A percentile compares a stretch with the other conserved stretches of the same genome.
Conservation (phyloP, 92 coral and sea anemone species). For the Epizoanthus fatuus region DNA sequence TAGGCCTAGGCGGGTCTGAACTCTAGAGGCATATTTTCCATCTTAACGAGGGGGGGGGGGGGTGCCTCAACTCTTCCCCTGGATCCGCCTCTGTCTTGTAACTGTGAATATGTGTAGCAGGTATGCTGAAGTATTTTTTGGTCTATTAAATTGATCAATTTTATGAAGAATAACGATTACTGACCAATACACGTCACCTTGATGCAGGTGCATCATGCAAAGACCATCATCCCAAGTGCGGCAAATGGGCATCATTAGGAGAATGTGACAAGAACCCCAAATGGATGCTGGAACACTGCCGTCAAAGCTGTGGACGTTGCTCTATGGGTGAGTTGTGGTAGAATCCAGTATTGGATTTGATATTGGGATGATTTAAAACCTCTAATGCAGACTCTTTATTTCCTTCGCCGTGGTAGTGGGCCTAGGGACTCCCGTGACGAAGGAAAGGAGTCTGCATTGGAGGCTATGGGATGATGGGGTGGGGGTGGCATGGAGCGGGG, state of each 20-base stretch:
- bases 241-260: constrained; percentile 36
- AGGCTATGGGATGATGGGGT: neutral
- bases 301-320: constrained; percentile 34
- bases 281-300: constrained; percentile 43
- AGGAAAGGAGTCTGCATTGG: neutral
- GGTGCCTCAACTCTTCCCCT: no score
- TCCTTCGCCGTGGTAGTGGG: no score
- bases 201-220: constrained; percentile 29
- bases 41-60: no score
- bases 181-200: neutral
- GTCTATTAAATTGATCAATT: no score
- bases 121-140: no score
- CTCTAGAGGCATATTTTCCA: no score
- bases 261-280: constrained; percentile 42
- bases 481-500: no score
- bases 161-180: neutral
- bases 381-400: neutral
- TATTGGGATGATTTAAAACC: neutral
- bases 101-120: no score
- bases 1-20: no score
- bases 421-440: no score
- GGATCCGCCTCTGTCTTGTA: no score
- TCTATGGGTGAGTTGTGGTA: constrained; percentile 14
- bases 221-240: constrained; percentile 43
- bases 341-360: neutral